A percentile compares a stretch with the other conserved stretches of the same genome.
These are phyloP conservation scores for Ashinkailepas kermadecensis DNA, from an alignment of 2,888 invertebrate genomes.

Conservation along the genomic window DNA sequence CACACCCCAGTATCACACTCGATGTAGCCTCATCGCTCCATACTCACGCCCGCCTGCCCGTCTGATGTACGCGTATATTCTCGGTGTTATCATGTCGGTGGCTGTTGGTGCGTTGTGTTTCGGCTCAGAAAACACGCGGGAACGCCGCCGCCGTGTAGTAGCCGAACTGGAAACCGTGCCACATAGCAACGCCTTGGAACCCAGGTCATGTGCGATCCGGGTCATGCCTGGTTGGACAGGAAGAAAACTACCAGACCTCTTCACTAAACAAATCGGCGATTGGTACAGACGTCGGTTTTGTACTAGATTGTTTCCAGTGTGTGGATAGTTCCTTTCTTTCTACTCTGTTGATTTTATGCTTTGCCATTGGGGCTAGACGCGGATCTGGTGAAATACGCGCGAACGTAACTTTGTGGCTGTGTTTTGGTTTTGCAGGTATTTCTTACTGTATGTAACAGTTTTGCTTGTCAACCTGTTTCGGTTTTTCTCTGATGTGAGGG, in stretches of 20 bases:
- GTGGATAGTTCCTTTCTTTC: not conserved
- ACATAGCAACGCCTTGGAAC: too few species aligned
- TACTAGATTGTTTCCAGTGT: too few species aligned
- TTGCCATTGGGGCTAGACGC: not conserved
- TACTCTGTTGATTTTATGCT: not conserved
- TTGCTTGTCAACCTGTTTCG: not conserved
- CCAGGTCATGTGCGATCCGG: too few species aligned
- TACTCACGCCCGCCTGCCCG: not conserved
- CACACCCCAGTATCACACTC: not conserved
- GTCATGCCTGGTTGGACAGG: too few species aligned
- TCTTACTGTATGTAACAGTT: not conserved
- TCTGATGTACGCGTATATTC: not conserved
- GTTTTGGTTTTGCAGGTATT: slow-evolving; percentile 19
- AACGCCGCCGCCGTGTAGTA: too few species aligned
- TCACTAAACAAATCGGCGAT: too few species aligned
- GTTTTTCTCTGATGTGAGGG: not conserved
- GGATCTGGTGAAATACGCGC: not conserved
- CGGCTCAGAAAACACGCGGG: not conserved
- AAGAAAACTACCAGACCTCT: too few species aligned
- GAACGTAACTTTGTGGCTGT: slow-evolving; percentile 20
- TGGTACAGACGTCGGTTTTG: too few species aligned
- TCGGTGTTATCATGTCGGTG: not conserved
- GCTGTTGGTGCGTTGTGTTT: not conserved
- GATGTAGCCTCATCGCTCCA: not conserved
- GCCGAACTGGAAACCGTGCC: too few species aligned